Evolutionary conservation across 2,888 invertebrate genomes (phyloP), one percentile per base, ranked within the genome.

Genomic region (Drosophila recens): DNA sequence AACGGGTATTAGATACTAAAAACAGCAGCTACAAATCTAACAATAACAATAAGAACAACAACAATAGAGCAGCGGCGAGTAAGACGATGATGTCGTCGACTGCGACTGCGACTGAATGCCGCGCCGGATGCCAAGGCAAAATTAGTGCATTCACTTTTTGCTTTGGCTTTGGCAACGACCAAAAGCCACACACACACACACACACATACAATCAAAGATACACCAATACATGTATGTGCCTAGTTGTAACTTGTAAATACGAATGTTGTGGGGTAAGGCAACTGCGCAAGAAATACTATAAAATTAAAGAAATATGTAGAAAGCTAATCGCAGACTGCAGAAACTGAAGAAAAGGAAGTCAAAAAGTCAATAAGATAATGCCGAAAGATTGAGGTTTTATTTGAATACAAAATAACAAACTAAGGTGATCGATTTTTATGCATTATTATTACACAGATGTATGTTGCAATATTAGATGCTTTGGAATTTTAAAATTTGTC

Each of bases 81-180:
- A 71, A 67, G 58, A 58, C 80, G 58, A 54, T 77, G 70, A 75
- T 75, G 68, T 75, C 75, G 71, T 69, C 65, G 76, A 68, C 75
- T 75, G 72, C 65, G 76, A 68, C 75, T 75, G 72, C 86, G 34
- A 45, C 38, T 81, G 84, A 82, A 81, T 87, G 85, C 83, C 77
- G 75, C 76, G 86, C 75, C 90, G 85, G 91, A 87, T 90, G 91
- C 91, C 90, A 90, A 90, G 91, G 90, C 88, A 82, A 90, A 88
- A 90, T 89, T 88, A 89, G 91, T 90, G 90, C 90, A 90, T 90
- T 90, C 90, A 90, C 90, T 90, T 91, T 89, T 90, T 71, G 87
- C 79, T 79, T 73, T 70, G 80, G 79, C 81, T 82, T 79, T 79
- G 74, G 56, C 67, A 72, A 64, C 76, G 57, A 23, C 64, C 53